Base-by-base conservation (phyloP, 2,797 vertebrate species). In the Poeciliopsis presidionis region DNA sequence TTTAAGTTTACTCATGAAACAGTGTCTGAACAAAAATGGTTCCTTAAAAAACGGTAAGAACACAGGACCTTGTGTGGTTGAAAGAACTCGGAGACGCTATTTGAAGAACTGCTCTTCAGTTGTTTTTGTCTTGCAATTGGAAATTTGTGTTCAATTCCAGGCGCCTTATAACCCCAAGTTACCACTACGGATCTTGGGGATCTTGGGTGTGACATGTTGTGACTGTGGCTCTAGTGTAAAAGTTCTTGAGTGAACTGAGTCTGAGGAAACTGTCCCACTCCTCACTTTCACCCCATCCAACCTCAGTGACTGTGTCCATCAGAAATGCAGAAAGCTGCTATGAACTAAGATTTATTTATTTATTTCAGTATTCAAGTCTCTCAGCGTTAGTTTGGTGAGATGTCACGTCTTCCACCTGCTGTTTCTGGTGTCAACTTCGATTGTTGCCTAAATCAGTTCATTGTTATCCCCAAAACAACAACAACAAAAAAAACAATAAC, bases 361-460 rank as follows among this genome's bases (percentile, higher is more conserved):
- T 53, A 53, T 22, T 25, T 53, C 22, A 9, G 51, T 53, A 53
- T 25, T 53, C 51, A 25, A 25, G 51, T 53, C 57, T 59, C 57
- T 30, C 28, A 47, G 14, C 12, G 2, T 12, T 71, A 14, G 25
- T 25, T 8, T 13, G 36, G 16, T 28, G 33, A 65, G 20, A 55
- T n/a, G 53, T 55, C 12, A 69, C 65, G 43, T n/a, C 9, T 69
- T 43, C 67, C 67, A 70, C 67, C 67, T 71, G 69, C 45, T 46
- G 69, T 16, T 71, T 71, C 18, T 9, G 47, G 25, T 13, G 28
- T 59, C 57, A 14, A 59, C 25, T 22, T 30, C 28, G 16, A 30
- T 6, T 30, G 57, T 59, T 59, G 11, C 28, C 57, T 30, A 59
- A 59, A 59, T 59, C 28, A 57, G 57, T 59, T 59, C 12, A 7